Evolutionary conservation across 2,797 vertebrate species (phyloP).

Genomic region (Urocyon cinereoargenteus): DNA sequence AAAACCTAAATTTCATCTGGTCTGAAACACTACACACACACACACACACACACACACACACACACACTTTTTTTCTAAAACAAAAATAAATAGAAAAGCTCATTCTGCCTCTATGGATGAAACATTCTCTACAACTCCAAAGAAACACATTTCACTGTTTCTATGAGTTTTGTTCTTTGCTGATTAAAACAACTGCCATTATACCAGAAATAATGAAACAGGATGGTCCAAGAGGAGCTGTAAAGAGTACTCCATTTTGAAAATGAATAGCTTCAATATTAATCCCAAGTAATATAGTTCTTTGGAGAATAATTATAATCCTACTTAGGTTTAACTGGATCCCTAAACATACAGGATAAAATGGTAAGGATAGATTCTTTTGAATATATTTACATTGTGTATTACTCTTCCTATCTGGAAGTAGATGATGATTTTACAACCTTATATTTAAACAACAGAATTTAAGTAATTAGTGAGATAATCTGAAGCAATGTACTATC

Average conservation of each 20-base stretch:
- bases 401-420: background rate
- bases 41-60: background rate
- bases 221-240: background rate
- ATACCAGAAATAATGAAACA: conserved; percentile 6
- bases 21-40: background rate
- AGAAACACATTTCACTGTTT: background rate
- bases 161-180: background rate
- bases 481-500: background rate
- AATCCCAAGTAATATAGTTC: background rate
- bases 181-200: background rate
- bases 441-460: background rate
- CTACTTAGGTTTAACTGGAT: background rate
- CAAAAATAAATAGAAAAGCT: conserved; percentile 7
- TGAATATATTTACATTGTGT: background rate
- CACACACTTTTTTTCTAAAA: background rate
- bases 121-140: background rate
- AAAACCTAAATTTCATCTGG: conserved; percentile 4
- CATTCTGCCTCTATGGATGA: background rate
- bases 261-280: background rate
- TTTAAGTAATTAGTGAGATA: background rate
- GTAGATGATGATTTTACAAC: background rate
- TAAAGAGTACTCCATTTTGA: background rate
- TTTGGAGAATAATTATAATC: background rate
- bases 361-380: background rate
- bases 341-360: background rate